phyloP scores from a whole-genome alignment of 2,113 vertebrate genomes.

The Pelvicachromis taeniatus region DNA sequence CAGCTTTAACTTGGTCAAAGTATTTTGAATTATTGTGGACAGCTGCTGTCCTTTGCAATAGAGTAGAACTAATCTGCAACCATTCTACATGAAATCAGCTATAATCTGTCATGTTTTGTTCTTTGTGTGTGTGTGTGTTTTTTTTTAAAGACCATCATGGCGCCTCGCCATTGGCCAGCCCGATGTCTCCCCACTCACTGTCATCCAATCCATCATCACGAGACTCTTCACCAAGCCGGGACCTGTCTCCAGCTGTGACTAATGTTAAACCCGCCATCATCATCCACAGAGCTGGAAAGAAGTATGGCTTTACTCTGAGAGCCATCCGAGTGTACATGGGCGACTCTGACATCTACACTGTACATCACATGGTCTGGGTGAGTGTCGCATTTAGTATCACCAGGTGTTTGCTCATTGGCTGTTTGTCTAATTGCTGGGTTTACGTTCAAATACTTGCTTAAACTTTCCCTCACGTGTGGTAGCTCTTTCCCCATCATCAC shows the following conservation, averaged over 20 bases:
- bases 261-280: slow-evolving; percentile 83
- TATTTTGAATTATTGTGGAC: background rate
- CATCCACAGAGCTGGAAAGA: slow-evolving; percentile 93
- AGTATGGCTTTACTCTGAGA: slow-evolving; percentile 95
- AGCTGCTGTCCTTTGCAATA: background rate
- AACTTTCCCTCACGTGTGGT: background rate
- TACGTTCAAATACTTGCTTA: background rate
- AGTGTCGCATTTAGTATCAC: slow-evolving; percentile 32
- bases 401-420: background rate
- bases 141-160: slow-evolving; percentile 82
- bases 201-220: slow-evolving; percentile 96
- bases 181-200: slow-evolving; percentile 95
- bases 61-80: background rate
- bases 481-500: background rate
- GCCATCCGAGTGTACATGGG: slow-evolving; percentile 98
- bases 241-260: slow-evolving; percentile 85
- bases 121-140: background rate
- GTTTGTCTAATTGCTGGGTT: background rate
- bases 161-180: slow-evolving; percentile 93
- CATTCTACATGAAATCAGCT: background rate
- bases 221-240: slow-evolving; percentile 94
- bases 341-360: slow-evolving; percentile 91
- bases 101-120: background rate
- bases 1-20: background rate
- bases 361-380: slow-evolving; percentile 99